phyloP scores from a whole-genome alignment of 2,888 invertebrate species.

The Lasioglossum morio region DNA sequence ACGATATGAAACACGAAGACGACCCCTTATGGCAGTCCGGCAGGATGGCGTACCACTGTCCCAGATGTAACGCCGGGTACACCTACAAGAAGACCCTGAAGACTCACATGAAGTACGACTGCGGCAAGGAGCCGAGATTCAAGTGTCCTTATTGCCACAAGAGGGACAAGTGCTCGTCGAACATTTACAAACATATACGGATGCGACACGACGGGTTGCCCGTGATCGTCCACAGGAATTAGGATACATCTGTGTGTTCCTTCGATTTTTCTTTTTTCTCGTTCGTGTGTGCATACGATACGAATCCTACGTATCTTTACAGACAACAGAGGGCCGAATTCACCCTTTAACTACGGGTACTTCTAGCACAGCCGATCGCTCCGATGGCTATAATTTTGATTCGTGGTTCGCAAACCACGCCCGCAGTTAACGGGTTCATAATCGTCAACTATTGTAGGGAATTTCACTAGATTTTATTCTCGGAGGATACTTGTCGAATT shows the following conservation, averaged over 20 bases:
- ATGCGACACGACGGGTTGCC: conserved; percentile 81
- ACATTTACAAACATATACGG: conserved; percentile 82
- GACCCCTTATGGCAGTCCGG: conserved; percentile 74
- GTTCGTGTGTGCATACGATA: neutral
- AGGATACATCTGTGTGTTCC: conserved; percentile 11
- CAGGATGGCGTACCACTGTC: conserved; percentile 82
- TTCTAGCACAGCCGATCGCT: too few relatives aligned
- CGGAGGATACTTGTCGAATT: neutral
- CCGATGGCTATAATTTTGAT: too few relatives aligned
- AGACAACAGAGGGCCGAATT: too few relatives aligned
- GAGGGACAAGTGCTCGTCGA: conserved; percentile 87
- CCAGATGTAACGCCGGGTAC: conserved; percentile 83
- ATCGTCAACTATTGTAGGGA: neutral
- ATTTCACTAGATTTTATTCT: neutral
- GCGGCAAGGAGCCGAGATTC: conserved; percentile 85
- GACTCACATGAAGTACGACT: conserved; percentile 85
- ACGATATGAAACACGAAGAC: conserved; percentile 70
- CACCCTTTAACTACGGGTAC: too few relatives aligned
- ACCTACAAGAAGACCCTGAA: conserved; percentile 84
- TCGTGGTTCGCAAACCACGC: too few relatives aligned
- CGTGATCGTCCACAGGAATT: conserved; percentile 79
- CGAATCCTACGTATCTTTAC: too few relatives aligned
- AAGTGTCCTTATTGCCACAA: conserved; percentile 84
- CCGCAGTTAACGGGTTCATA: too few relatives aligned
- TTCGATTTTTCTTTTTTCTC: neutral